These are phyloP conservation scores for Muscidifurax raptorellus DNA, from an alignment of 1,140 invertebrate species.

Conservation along the genomic window DNA sequence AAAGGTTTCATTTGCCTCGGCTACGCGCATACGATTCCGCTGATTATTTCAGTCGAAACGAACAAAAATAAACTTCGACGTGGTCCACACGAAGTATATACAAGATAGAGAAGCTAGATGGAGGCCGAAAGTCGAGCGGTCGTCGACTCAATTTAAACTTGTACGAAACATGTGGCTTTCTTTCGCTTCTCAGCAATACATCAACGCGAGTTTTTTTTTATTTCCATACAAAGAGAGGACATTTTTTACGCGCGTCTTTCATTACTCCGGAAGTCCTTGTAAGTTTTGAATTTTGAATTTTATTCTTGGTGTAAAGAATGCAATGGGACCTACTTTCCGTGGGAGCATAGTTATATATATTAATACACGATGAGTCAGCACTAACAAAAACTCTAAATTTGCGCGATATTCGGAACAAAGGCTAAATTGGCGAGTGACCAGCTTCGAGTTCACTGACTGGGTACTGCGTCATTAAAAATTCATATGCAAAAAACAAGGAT, in stretches of 20 bases:
- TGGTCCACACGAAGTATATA: not conserved
- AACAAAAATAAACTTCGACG: constrained; percentile 29
- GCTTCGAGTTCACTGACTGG: not conserved
- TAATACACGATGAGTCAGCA: not conserved
- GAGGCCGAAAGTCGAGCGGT: not conserved
- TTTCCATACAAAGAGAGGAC: not conserved
- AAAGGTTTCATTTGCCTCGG: not conserved
- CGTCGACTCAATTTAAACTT: not conserved
- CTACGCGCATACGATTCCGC: not conserved
- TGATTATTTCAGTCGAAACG: constrained; percentile 25
- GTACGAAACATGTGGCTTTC: not conserved
- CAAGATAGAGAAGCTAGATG: not conserved
- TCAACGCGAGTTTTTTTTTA: not conserved
- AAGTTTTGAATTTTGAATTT: not conserved
- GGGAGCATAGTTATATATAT: too few species aligned
- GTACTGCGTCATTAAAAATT: too few species aligned
- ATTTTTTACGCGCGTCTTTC: not conserved
- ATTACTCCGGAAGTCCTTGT: not conserved
- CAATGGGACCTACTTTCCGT: not conserved
- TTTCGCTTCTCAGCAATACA: not conserved
- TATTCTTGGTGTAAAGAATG: not conserved
- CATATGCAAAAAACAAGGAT: too few species aligned
- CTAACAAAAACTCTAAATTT: not conserved
- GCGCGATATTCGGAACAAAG: not conserved
- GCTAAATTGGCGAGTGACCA: not conserved